These are phyloP conservation scores for Osmoderma eremita DNA, from an alignment of 2,888 invertebrate species.

Conservation along the genomic window DNA sequence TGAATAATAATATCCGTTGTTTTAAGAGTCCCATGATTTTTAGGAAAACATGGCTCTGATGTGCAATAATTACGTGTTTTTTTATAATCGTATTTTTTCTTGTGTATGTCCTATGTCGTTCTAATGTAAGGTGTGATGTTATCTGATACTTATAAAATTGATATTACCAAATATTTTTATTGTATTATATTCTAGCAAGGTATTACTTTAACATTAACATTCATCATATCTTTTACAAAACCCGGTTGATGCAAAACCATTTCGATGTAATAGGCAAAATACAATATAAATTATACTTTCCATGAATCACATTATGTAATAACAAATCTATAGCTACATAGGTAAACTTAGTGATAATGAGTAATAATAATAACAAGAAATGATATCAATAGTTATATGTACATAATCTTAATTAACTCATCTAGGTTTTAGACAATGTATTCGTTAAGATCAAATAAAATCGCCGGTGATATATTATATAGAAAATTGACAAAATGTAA, in stretches of 20 bases:
- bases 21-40: no score
- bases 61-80: no score
- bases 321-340: not conserved
- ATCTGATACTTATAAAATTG: no score
- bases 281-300: no score
- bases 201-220: not conserved
- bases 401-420: conserved; percentile 22
- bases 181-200: not conserved
- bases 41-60: no score
- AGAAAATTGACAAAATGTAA: conserved; percentile 9
- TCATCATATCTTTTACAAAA: no score
- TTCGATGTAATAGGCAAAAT: not conserved
- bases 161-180: not conserved
- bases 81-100: no score
- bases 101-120: no score
- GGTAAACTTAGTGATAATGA: conserved; percentile 8
- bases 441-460: conserved; percentile 7
- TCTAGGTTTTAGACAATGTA: conserved; percentile 10
- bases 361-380: conserved; percentile 27
- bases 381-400: conserved; percentile 21
- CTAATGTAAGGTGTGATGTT: no score
- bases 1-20: no score
- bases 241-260: not conserved
- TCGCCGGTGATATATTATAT: conserved; percentile 21
- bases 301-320: conserved; percentile 5